These are phyloP conservation scores for Acestrorhynchus altus DNA, from an alignment of 2,797 vertebrate genomes.

Conservation along the genomic window DNA sequence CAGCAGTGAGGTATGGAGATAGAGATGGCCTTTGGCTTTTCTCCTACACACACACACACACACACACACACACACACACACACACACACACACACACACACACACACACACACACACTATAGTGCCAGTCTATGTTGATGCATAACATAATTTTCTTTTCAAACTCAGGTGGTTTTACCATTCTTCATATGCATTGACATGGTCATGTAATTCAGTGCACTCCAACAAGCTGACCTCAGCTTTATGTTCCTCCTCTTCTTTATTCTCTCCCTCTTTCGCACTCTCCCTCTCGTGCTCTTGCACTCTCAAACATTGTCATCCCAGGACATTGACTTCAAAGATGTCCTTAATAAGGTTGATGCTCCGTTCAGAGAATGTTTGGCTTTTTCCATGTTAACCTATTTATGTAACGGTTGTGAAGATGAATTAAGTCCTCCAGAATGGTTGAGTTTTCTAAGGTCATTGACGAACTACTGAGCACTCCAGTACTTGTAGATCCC, in stretches of 20 bases:
- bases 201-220: constrained; percentile 48
- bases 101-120: constrained; percentile 34
- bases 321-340: constrained; percentile 18
- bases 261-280: constrained; percentile 5
- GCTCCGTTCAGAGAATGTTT: constrained; percentile 30
- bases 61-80: constrained; percentile 25
- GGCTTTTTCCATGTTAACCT: constrained; percentile 30
- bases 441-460: constrained; percentile 24
- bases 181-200: constrained; percentile 44
- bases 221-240: constrained; percentile 60
- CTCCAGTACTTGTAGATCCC: constrained; percentile 26
- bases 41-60: constrained; percentile 6
- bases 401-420: constrained; percentile 39
- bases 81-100: constrained; percentile 30
- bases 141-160: constrained; percentile 41
- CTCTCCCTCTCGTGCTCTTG: background rate
- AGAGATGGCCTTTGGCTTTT: constrained; percentile 25
- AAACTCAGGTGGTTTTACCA: constrained; percentile 52
- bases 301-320: constrained; percentile 1
- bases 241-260: constrained; percentile 29
- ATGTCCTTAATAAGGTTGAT: constrained; percentile 6
- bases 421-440: constrained; percentile 24
- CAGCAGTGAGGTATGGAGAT: constrained; percentile 1
- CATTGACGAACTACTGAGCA: constrained; percentile 48
- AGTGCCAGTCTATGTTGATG: constrained; percentile 40